Base-by-base conservation (phyloP, 2,797 vertebrate genomes). In the Champsocephalus esox region DNA sequence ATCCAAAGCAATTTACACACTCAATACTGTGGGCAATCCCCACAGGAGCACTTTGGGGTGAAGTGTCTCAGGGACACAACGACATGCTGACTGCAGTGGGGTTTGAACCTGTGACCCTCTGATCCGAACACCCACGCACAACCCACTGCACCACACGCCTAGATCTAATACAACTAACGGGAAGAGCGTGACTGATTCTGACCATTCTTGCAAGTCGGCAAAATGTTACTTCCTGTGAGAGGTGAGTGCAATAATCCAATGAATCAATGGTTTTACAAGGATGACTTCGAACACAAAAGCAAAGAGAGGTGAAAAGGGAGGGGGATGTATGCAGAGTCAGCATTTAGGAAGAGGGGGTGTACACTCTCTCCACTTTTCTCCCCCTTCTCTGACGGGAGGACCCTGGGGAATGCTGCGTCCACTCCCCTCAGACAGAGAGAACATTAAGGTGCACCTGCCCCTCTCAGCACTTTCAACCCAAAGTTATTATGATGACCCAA, bases 371-470 rank as follows among this genome's bases (percentile, higher is more conserved):
- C 55, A 44, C 81, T 63, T 73, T 28, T 57, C 67, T 69, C 58
- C n/a, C 21, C 45, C 9, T 52, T 49, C 60, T 55, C 75, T 52
- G 80, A 86, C 74, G 6, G 2, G 1, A 50, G 79, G 48, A 13
- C 81, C 76, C n/a, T 17, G 28, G 83, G 84, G 88, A 86, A 80
- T 44, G 72, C 58, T 9, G 67, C 71, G 80, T 78, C 91, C 84
- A 85, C 68, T 88, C 74, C 34, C 73, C 77, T 75, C 71, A 69
- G 82, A 88, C 55, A 64, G 77, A 50, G 61, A 66, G 87, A 89
- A 88, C 85, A 92, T 92, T 90, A 90, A 77, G 44, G 79, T 55
- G 66, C 52, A 83, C 80, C 80, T 83, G 87, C 82, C 70, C 57
- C 66, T 61, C 79, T 86, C 87, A 88, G 88, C 89, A 84, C 76